Evolutionary conservation across 2,888 invertebrate species (phyloP), one percentile per base, ranked within the genome.

Genomic region (Esperia sulphurella): DNA sequence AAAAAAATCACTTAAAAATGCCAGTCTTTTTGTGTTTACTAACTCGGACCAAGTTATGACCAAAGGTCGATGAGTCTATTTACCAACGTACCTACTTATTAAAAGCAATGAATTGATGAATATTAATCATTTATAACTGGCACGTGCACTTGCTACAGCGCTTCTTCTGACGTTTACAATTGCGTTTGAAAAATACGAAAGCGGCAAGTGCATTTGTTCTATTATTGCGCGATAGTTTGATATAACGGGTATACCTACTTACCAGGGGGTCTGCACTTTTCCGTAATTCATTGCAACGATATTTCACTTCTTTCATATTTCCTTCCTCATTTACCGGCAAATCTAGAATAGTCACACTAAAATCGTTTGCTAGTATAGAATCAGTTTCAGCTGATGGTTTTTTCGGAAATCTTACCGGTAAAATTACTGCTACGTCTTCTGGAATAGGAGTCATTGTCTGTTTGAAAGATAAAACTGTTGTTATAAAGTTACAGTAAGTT

Each of bases 281-380:
- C 35, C 81, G 73, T 8, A 90, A 52, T 21, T 65, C 52, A 21
- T 78, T 69, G 13, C 82, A 80, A 31, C 74, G 63, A 28, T 47
- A 59, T 39, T 70, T 68, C 3, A 90, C 72, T 43, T 72, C 74
- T n/a, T 60, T 52, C 4, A 83, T 55, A 49, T 56, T 49, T 48
- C 55, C 51, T 40, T 57, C 51, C 30, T 53, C 55, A 13, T 65
- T 69, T 8, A 91, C 65, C 6, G 90, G 89, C 0, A 91, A 65
- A 48, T 85, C 79, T 45, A 91, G 56, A 50, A 90, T 70, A 2
- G 86, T 87, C 8, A 91, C 86, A 7, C 90, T 88, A 58, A 91
- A 90, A 52, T 82, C 77, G 56, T 91, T 91, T 47, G 79, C 72
- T 37, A 90, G 54, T 31, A 61, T 65, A 30, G 73, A 54, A 43